Evolutionary conservation across 2,888 invertebrate species (phyloP), one percentile per base, ranked within the genome.

Genomic region (Himalopsyche tibetana): DNA sequence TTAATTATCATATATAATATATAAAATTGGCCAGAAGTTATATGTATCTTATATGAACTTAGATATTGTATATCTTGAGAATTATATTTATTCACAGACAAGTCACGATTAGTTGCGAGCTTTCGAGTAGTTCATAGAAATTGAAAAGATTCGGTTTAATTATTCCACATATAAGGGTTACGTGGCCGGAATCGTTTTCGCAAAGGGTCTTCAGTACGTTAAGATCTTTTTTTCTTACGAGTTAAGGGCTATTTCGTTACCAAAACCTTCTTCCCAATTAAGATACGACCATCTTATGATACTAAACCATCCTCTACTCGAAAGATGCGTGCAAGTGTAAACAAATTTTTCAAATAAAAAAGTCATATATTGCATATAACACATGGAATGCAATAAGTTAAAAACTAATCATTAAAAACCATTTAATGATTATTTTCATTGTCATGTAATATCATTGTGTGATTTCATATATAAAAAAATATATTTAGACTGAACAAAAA

Each of bases 251-350:
- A 40, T 55, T 38, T 38, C 69, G 40, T 83, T 83, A 45, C 83
- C 45, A 56, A 80, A 83, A 55, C 56, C 79, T 82, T 83, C 85
- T 56, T 83, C 55, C 86, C 86, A 86, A 86, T 86, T 86, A 86
- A 86, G 86, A 86, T 86, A 80, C 56, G 80, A 82, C 55, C 80
- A 83, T 83, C 83, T 84, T 6, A 55, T 38, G 86, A 86, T 56
- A 84, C 84, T 42, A 55, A 84, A 56, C 55, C 81, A 69, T 36
- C 51, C 74, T 74, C 51, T 45, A 17, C 79, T 82, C 42, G 19
- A 63, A 85, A 85, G 63, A 40, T 82, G 74, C 85, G 74, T 82
- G 82, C 56, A 74, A 51, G 19, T 11, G 45, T 51, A 51, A 51
- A 15, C 51, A 51, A 51, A 51, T 15, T 51, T 15, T 51, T 51